Percentiles rank a stretch among this genome's conserved stretches.
phyloP scores from a whole-genome alignment of 1,140 invertebrate species.

The Papilio xuthus region DNA sequence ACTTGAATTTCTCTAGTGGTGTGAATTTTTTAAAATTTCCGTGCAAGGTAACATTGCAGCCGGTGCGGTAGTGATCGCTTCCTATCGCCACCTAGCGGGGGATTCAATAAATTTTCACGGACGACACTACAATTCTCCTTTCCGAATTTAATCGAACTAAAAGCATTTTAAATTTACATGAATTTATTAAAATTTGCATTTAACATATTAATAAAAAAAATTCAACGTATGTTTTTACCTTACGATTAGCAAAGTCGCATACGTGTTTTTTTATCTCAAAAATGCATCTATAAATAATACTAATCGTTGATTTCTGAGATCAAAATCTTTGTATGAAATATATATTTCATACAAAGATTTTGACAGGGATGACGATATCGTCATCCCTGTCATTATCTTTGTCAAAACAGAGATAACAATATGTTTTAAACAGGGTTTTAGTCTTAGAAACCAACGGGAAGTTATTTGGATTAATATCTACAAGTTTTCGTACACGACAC shows the following conservation, averaged over 20 bases:
- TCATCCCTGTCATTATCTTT: too few relatives aligned
- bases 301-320: too few relatives aligned
- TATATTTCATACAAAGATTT: too few relatives aligned
- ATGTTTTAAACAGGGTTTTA: too few relatives aligned
- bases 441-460: too few relatives aligned
- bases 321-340: too few relatives aligned
- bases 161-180: conserved; percentile 35
- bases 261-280: background rate
- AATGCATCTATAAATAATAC: too few relatives aligned
- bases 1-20: conserved; percentile 4
- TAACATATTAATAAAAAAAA: background rate
- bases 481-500: background rate
- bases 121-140: conserved; percentile 35
- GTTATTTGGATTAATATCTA: too few relatives aligned
- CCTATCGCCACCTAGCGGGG: conserved; percentile 19
- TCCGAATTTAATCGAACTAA: conserved; percentile 33
- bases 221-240: background rate
- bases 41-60: background rate
- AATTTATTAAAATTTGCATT: conserved; percentile 25
- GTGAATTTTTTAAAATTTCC: conserved; percentile 24
- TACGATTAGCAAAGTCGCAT: too few relatives aligned
- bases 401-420: too few relatives aligned
- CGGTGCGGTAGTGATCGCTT: conserved; percentile 26
- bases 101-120: conserved; percentile 37
- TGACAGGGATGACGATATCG: too few relatives aligned